Conservation (phyloP, 2,113 vertebrate genomes). For the Mesocricetus auratus region DNA sequence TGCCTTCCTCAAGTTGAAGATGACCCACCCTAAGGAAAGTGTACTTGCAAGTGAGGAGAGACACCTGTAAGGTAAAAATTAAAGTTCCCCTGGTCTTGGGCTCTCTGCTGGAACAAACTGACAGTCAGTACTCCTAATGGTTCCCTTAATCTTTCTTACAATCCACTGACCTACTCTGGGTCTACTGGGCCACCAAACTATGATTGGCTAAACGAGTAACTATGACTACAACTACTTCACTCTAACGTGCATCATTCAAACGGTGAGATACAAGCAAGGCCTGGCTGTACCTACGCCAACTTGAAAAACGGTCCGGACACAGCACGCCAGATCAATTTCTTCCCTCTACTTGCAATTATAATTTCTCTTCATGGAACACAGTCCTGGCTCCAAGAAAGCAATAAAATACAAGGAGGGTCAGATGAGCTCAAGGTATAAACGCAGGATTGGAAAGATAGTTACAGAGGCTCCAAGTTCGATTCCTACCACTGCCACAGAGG, state of each 20-base stretch:
- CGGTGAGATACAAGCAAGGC: background rate
- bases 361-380: background rate
- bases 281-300: background rate
- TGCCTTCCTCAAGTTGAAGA: constrained; percentile 61
- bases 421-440: constrained; percentile 7
- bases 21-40: constrained; percentile 69
- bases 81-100: background rate
- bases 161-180: constrained; percentile 8
- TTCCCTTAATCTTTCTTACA: constrained; percentile 47
- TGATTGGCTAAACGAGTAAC: constrained; percentile 48
- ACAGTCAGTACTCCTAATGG: background rate
- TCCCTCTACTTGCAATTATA: constrained; percentile 1
- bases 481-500: background rate
- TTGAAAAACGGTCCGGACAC: constrained; percentile 41
- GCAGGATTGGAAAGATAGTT: background rate
- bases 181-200: constrained; percentile 61
- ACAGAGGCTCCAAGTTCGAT: too few species aligned
- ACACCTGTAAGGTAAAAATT: background rate
- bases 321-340: background rate
- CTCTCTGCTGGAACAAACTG: background rate
- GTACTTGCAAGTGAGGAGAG: background rate
- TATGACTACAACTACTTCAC: background rate
- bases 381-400: constrained; percentile 37
- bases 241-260: background rate
- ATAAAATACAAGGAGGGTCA: constrained; percentile 36